phyloP scores from a whole-genome alignment of 2,113 vertebrate genomes.

The Silurus asotus region DNA sequence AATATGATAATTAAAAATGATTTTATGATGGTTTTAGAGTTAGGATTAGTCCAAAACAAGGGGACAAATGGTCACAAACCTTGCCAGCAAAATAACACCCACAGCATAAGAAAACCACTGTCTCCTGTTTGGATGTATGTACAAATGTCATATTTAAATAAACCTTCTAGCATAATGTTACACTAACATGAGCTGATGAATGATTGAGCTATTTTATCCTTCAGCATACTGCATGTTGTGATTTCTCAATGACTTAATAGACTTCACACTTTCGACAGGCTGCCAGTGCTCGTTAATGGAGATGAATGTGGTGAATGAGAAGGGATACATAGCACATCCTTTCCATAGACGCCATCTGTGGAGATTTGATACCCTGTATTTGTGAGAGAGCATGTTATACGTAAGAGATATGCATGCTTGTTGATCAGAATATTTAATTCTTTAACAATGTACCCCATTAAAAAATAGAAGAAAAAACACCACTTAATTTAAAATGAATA shows the following conservation, averaged over 20 bases:
- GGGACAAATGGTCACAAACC: background rate
- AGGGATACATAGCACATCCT: conserved; percentile 56
- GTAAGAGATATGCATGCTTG: background rate
- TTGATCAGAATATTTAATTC: background rate
- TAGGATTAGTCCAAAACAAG: background rate
- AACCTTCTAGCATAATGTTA: background rate
- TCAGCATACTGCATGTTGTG: conserved; percentile 34
- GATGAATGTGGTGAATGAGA: conserved; percentile 61
- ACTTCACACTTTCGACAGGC: conserved; percentile 57
- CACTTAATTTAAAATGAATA: background rate
- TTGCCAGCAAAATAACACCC: background rate
- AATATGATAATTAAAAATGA: background rate
- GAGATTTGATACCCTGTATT: conserved; percentile 10
- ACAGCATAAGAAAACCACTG: background rate
- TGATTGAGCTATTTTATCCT: conserved; percentile 44
- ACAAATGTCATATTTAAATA: background rate
- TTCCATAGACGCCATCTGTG: conserved; percentile 60
- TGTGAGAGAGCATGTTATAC: background rate
- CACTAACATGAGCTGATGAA: conserved; percentile 21
- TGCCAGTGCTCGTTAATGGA: conserved; percentile 58
- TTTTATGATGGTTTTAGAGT: background rate
- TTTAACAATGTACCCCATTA: background rate
- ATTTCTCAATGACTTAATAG: conserved; percentile 50
- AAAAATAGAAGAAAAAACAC: background rate
- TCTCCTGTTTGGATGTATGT: background rate